phyloP scores from a whole-genome alignment of 1,140 invertebrate genomes.

The Heliconius melpomene region DNA sequence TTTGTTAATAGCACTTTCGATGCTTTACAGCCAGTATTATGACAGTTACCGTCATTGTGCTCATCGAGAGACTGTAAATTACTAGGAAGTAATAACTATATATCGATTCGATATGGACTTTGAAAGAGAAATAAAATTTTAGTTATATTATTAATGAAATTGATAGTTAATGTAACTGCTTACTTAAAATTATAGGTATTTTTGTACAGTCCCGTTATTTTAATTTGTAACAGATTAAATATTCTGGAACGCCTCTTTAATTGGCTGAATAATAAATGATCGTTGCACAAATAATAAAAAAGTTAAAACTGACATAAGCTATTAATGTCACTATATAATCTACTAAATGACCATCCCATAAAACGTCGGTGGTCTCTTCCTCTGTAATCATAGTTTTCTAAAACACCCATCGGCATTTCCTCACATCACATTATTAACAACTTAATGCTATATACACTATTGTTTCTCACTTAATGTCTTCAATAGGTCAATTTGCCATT shows the following conservation, averaged over 20 bases:
- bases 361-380: slow-evolving; percentile 42
- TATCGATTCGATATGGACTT: slow-evolving; percentile 17
- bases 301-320: background rate
- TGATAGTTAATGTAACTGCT: background rate
- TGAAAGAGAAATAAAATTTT: background rate
- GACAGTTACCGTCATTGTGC: background rate
- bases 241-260: background rate
- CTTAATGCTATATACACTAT: slow-evolving; percentile 27
- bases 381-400: slow-evolving; percentile 47
- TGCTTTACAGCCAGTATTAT: slow-evolving; percentile 4
- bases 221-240: background rate
- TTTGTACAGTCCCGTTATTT: background rate
- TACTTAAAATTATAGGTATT: background rate
- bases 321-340: slow-evolving; percentile 13
- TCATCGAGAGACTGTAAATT: slow-evolving; percentile 6
- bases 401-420: slow-evolving; percentile 38
- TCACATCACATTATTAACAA: slow-evolving; percentile 37
- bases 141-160: background rate
- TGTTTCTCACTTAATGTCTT: slow-evolving; percentile 32
- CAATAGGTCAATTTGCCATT: slow-evolving; percentile 31
- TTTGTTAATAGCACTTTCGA: background rate
- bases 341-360: slow-evolving; percentile 2
- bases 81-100: slow-evolving; percentile 16
- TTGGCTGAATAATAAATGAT: background rate
- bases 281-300: background rate